Evolutionary conservation across 2,113 vertebrate species (phyloP), one percentile per base, ranked within the genome.

Genomic region (Nothoprocta perdicaria): DNA sequence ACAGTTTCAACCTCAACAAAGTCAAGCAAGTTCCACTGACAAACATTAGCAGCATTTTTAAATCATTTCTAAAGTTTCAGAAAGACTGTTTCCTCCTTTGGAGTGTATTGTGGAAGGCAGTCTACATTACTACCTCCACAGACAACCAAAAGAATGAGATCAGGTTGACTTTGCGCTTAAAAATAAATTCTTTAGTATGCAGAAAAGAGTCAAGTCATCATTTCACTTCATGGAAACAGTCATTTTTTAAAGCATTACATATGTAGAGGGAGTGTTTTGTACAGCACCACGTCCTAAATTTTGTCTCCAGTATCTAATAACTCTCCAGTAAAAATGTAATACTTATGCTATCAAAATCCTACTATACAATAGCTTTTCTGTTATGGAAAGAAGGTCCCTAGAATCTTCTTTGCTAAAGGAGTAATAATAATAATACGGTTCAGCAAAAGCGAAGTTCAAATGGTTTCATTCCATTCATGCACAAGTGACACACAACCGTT

Each of bases 241-340:
- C 26, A 43, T 65, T 87, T 87, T 74, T 68, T 61, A 89, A 91
- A 96, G 87, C 85, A 94, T 92, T 92, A 93, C 95, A 93, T 89
- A 95, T 67, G 40, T 8, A 52, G 43, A 33, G 11, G 79, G 81
- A 84, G 79, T 57, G 77, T 72, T 79, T 58, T 62, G 65, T 66
- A 88, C 17, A 66, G 48, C 29, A 65, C 53, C 73, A 78, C 82
- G 14, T 61, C 53, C 48, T 35, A 12, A 40, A n/a, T 63, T 52
- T 35, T 62, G 23, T 84, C 69, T 62, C 82, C 40, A 68, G 31
- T 63, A 67, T 46, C 75, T 61, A 53, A 57, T 19, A 74, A 40
- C 82, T 82, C 33, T 90, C 81, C 48, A 86, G 79, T 92, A 72
- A 94, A 89, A 93, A 78, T 48, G 14, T 38, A 72, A 63, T 33